Conservation (phyloP, 2,888 invertebrate species). For the Allygus modestus region DNA sequence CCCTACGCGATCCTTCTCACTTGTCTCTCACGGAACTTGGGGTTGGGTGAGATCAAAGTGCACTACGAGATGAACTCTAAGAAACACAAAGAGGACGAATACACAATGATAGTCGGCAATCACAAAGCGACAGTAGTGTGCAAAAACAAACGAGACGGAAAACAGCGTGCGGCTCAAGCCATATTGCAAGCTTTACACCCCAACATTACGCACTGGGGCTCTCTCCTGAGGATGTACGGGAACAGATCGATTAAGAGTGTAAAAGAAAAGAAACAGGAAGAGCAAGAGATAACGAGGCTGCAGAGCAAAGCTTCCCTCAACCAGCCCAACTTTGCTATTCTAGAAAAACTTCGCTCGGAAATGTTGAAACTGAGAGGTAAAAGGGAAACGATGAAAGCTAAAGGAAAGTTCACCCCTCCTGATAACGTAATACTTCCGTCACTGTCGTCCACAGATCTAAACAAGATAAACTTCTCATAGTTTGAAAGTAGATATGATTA, state of each 20-base stretch:
- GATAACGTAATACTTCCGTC: conserved; percentile 80
- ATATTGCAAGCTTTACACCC: conserved; percentile 96
- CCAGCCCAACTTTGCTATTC: conserved; percentile 94
- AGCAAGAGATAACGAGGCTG: conserved; percentile 94
- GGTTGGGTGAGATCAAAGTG: conserved; percentile 92
- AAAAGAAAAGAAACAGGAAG: conserved; percentile 94
- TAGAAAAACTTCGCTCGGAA: conserved; percentile 89
- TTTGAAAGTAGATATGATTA: not conserved
- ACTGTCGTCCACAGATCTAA: conserved; percentile 86
- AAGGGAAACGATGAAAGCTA: conserved; percentile 81
- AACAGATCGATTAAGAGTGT: conserved; percentile 93
- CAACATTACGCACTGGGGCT: conserved; percentile 96
- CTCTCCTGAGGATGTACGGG: conserved; percentile 94
- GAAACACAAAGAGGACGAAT: conserved; percentile 94
- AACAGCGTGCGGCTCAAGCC: conserved; percentile 96
- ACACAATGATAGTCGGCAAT: conserved; percentile 96
- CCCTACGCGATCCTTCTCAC: conserved; percentile 96
- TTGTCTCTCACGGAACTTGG: conserved; percentile 95
- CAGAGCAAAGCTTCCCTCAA: conserved; percentile 93
- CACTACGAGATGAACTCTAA: conserved; percentile 91
- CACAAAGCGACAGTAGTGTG: conserved; percentile 94
- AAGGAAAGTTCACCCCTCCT: conserved; percentile 82
- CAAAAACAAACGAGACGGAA: conserved; percentile 97
- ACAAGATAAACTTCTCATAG: conserved; percentile 75
- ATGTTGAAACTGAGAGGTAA: conserved; percentile 85